phyloP scores from a whole-genome alignment of 2,113 vertebrate genomes.

The Xyliphius kryptos region DNA sequence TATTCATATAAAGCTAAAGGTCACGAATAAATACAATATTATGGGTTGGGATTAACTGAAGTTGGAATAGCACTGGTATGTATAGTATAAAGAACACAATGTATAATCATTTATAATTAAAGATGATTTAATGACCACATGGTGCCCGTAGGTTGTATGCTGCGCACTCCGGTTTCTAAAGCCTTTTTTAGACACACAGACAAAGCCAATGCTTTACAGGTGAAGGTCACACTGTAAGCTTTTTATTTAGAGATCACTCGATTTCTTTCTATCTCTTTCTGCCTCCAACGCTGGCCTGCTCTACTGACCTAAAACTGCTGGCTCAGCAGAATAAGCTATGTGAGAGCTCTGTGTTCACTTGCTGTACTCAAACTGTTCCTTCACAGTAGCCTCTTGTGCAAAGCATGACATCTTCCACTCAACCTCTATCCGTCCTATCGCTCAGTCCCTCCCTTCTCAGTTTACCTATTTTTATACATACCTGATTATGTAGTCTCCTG shows the following conservation, averaged over 20 bases:
- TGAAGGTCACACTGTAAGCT: constrained; percentile 5
- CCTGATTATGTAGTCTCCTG: constrained; percentile 57
- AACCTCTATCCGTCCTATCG: constrained; percentile 25
- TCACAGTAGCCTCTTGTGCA: constrained; percentile 17
- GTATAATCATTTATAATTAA: too few relatives aligned
- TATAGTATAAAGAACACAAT: too few relatives aligned
- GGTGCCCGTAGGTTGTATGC: too few relatives aligned
- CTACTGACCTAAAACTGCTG: constrained; percentile 36
- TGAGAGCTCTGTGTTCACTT: constrained; percentile 45
- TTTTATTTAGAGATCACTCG: too few relatives aligned
- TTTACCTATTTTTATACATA: constrained; percentile 67
- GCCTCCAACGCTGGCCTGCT: constrained; percentile 20
- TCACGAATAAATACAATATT: too few relatives aligned
- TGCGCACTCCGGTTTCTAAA: too few relatives aligned
- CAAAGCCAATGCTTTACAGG: background rate
- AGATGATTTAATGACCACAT: too few relatives aligned
- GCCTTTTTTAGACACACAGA: too few relatives aligned
- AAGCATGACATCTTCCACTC: constrained; percentile 10
- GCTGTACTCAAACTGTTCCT: constrained; percentile 7
- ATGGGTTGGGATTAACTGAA: too few relatives aligned
- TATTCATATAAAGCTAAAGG: too few relatives aligned
- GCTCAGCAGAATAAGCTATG: constrained; percentile 39
- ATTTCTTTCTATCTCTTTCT: constrained; percentile 8
- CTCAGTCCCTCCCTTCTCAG: constrained; percentile 30
- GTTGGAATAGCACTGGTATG: too few relatives aligned